Base-by-base conservation (phyloP, 1,140 invertebrate genomes). In the Drosophila aff. region DNA sequence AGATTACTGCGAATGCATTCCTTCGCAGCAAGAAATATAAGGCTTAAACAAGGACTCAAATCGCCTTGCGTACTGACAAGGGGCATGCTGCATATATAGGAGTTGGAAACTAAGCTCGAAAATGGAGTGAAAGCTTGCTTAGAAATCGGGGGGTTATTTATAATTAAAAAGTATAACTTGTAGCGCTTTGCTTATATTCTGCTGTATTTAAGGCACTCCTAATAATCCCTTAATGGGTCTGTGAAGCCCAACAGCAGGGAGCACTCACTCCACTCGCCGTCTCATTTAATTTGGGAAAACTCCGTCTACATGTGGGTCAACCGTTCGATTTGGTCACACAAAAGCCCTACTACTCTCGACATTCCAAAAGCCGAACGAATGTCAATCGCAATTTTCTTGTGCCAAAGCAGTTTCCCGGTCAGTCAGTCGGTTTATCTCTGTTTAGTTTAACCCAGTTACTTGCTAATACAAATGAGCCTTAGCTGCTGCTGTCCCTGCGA, bases 371-470 rank as follows among this genome's bases (percentile, higher is more conserved):
- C 53, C 53, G 9, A 57, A 57, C 58, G 43, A 73, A 73, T 74
- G 68, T 74, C 71, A 73, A 73, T 74, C 36, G 53, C 69, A 61
- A 74, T 73, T 73, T 61, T 52, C 68, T 26, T 67, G 66, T 28
- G 50, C 57, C 46, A 40, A 46, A 67, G 53, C 6, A 57, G 23
- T 43, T 52, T 55, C 31, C 53, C 44, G 23, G 58, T 44, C 36
- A 47, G 47, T 49, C 53, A 67, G 61, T 44, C 31, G 40, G 65
- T 77, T 79, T 53, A 62, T 76, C 61, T 76, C 61, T 63, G 52
- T 67, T 36, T 60, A 80, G 66, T 79, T 87, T 87, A 89, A 81
- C 84, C 84, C 73, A 87, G 83, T 87, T 85, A 64, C 68, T 53
- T 18, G 50, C 80, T 71, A 80, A 82, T 83, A 82, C 71, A 83